phyloP scores from a whole-genome alignment of 2,888 invertebrate genomes.

The Odontomyia ornata region DNA sequence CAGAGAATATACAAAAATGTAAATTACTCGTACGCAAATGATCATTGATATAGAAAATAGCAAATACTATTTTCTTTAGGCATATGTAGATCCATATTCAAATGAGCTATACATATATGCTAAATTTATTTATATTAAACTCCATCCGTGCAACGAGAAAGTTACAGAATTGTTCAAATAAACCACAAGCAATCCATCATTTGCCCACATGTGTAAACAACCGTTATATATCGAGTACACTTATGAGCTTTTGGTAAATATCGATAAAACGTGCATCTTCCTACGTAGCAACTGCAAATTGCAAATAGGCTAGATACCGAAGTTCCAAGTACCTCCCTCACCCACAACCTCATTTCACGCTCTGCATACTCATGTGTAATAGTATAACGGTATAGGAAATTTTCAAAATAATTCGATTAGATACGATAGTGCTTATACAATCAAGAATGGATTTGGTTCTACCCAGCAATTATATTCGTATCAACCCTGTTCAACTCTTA shows the following conservation, averaged over 20 bases:
- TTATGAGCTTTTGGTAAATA: conserved; percentile 35
- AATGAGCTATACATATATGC: background rate
- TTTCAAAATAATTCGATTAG: conserved; percentile 43
- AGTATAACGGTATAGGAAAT: conserved; percentile 15
- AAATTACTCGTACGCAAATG: conserved; percentile 24
- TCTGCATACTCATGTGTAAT: too few species aligned
- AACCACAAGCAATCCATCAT: conserved; percentile 45
- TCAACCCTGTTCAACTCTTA: too few species aligned
- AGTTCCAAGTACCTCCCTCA: too few species aligned
- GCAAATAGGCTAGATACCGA: conserved; percentile 9
- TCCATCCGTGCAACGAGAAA: background rate
- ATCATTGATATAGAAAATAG: conserved; percentile 7
- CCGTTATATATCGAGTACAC: conserved; percentile 37
- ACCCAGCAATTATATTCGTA: background rate
- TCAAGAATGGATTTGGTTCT: conserved; percentile 35
- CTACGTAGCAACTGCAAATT: conserved; percentile 15
- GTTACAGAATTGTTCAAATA: conserved; percentile 42
- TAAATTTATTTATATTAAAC: too few species aligned
- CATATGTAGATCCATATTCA: background rate
- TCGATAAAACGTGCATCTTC: too few species aligned
- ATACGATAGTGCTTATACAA: conserved; percentile 34
- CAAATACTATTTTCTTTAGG: too few species aligned
- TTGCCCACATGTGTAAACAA: conserved; percentile 41
- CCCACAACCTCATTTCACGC: too few species aligned
- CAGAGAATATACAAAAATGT: too few species aligned